phyloP scores from a whole-genome alignment of 2,797 vertebrate genomes.

The Coluber constrictor region DNA sequence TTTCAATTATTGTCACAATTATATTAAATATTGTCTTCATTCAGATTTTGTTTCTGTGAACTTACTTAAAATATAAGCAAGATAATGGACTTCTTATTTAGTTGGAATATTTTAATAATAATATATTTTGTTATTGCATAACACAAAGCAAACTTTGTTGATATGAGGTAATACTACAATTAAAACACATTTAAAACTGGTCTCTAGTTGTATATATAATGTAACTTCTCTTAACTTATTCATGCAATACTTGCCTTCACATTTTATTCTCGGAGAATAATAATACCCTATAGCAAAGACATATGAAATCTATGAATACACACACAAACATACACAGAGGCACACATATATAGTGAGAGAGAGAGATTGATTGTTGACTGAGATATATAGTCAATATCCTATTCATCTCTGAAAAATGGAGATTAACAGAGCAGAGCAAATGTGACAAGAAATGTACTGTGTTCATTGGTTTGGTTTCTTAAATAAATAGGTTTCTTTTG shows the following conservation, averaged over 20 bases:
- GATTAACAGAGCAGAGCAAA: background rate
- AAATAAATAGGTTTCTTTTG: slow-evolving; percentile 19
- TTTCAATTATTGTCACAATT: background rate
- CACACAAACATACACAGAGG: background rate
- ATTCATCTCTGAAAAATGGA: slow-evolving; percentile 11
- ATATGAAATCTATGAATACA: slow-evolving; percentile 22
- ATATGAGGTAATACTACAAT: background rate
- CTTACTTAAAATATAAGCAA: slow-evolving; percentile 8
- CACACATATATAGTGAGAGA: background rate
- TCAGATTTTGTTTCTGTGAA: background rate
- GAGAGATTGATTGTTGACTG: slow-evolving; percentile 11
- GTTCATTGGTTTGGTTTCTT: background rate
- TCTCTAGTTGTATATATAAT: background rate
- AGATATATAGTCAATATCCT: slow-evolving; percentile 1
- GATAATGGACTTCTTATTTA: background rate
- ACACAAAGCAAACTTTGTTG: background rate
- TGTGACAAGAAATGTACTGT: background rate
- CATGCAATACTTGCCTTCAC: slow-evolving; percentile 23
- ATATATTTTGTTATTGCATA: background rate
- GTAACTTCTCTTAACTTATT: slow-evolving; percentile 15
- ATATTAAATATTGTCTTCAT: background rate
- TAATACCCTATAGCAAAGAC: slow-evolving; percentile 1
- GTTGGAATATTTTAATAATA: background rate
- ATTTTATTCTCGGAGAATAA: slow-evolving; percentile 9
- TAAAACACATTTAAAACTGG: slow-evolving; percentile 8